Evolutionary conservation across 2,888 invertebrate species (phyloP).

Genomic region (Allacma fusca): DNA sequence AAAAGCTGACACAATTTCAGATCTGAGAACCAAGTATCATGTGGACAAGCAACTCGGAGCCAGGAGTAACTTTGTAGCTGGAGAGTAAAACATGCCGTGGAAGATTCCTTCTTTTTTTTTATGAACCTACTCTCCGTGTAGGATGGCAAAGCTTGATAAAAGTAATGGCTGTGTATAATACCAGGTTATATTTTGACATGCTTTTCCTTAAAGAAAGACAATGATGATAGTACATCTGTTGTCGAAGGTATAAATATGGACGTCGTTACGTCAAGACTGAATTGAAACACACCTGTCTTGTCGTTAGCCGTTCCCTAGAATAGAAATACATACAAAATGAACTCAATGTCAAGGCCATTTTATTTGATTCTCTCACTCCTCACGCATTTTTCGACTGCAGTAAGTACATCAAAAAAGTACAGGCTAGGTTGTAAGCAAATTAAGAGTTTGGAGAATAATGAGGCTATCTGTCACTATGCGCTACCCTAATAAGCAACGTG

Average conservation of each 20-base stretch:
- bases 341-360: constrained; percentile 32
- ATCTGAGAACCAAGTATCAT: neutral
- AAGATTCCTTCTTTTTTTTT: no score
- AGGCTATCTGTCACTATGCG: neutral
- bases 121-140: no score
- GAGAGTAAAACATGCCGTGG: no score
- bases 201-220: constrained; percentile 4
- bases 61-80: no score
- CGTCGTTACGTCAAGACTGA: constrained; percentile 14
- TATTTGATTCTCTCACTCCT: neutral
- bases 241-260: neutral
- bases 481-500: neutral
- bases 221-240: constrained; percentile 9
- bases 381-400: neutral
- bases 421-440: neutral
- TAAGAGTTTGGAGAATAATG: no score
- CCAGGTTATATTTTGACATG: constrained; percentile 20
- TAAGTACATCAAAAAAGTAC: no score
- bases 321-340: constrained; percentile 1
- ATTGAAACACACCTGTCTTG: constrained; percentile 32
- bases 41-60: no score
- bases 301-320: constrained; percentile 2
- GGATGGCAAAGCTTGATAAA: neutral
- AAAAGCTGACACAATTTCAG: constrained; percentile 31
- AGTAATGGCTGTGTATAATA: neutral